phyloP scores from a whole-genome alignment of 2,797 vertebrate species.

The Furcifer pardalis region DNA sequence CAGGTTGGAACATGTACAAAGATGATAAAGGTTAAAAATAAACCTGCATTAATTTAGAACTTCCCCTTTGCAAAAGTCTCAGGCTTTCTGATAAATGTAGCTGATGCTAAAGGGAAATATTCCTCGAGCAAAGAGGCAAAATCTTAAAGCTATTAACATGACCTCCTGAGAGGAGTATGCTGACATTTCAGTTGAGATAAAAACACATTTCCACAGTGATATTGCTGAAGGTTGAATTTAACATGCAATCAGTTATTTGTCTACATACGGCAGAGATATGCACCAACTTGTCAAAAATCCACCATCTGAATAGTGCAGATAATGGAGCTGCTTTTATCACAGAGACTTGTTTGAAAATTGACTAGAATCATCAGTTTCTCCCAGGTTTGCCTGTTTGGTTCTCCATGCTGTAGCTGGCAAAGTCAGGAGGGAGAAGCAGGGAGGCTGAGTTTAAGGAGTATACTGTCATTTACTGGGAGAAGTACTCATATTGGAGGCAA shows the following conservation, averaged over 20 bases:
- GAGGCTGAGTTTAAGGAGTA: too few relatives aligned
- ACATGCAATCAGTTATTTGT: not conserved
- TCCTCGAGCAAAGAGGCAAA: conserved; percentile 15
- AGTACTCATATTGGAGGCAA: too few relatives aligned
- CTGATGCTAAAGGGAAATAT: conserved; percentile 18
- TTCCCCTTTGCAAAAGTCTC: not conserved
- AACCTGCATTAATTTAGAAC: not conserved
- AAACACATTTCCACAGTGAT: conserved; percentile 18
- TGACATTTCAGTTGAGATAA: conserved; percentile 45
- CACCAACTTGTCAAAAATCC: not conserved
- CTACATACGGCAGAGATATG: conserved; percentile 25
- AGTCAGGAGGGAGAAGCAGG: not conserved
- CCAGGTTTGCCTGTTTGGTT: not conserved
- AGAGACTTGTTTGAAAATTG: not conserved
- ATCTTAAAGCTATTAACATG: conserved; percentile 28
- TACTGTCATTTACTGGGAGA: too few relatives aligned
- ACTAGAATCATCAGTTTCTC: not conserved
- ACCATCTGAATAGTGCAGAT: not conserved
- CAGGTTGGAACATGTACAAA: not conserved
- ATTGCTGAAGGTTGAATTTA: conserved; percentile 44
- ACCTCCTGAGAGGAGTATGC: conserved; percentile 28
- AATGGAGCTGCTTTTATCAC: not conserved
- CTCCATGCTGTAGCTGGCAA: not conserved
- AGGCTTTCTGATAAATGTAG: conserved; percentile 1
- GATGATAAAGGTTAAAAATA: conserved; percentile 18